Percentiles rank a stretch among this genome's conserved stretches.
Evolutionary conservation across 2,888 invertebrate species (phyloP).

Genomic region (Leptinotarsa rubiginosa): DNA sequence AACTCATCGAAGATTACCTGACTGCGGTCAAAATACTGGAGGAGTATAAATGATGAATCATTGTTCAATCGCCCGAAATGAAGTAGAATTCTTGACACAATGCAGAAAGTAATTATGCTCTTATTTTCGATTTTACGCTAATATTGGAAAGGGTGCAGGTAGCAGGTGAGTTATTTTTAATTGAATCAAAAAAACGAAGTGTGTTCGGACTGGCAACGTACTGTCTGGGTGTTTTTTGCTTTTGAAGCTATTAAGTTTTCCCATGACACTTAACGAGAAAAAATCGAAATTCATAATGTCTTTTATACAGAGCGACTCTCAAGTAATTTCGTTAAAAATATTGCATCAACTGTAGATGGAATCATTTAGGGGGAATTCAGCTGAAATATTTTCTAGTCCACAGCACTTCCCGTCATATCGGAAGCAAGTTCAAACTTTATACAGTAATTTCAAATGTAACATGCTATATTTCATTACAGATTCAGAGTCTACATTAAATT

Average conservation of each 20-base stretch:
- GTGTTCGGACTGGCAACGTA: neutral
- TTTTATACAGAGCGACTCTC: no score
- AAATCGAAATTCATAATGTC: no score
- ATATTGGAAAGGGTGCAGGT: constrained; percentile 29
- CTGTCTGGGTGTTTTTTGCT: neutral
- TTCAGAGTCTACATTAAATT: no score
- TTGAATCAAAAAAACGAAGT: constrained; percentile 7
- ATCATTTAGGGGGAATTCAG: no score
- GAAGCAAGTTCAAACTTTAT: neutral
- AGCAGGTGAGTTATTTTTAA: constrained; percentile 42
- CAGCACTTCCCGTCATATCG: no score
- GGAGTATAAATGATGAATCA: constrained; percentile 34
- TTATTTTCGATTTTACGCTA: constrained; percentile 46
- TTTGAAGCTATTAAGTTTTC: neutral
- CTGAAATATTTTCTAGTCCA: no score
- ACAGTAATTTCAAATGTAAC: neutral
- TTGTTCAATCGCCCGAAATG: constrained; percentile 20
- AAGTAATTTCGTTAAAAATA: no score
- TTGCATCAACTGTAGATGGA: no score
- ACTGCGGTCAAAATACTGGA: constrained; percentile 34
- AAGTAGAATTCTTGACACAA: constrained; percentile 26
- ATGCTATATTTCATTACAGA: no score
- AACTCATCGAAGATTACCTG: constrained; percentile 30
- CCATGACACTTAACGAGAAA: neutral
- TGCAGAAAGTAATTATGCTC: constrained; percentile 33